These are phyloP conservation scores for Unio pictorum DNA, from an alignment of 2,888 invertebrate species.

Conservation along the genomic window DNA sequence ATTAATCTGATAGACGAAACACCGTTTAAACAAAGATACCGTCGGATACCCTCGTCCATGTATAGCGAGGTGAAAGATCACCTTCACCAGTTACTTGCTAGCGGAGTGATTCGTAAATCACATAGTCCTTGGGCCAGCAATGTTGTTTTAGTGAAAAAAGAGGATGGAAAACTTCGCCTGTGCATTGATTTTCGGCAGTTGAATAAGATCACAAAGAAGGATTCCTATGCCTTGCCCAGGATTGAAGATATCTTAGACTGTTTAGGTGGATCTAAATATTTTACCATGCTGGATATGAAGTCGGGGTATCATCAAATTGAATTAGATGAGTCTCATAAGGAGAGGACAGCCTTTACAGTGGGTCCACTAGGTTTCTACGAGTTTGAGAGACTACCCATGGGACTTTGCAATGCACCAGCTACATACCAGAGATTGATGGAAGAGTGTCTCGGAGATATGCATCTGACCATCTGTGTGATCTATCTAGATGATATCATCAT, in stretches of 20 bases:
- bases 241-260: conserved; percentile 8
- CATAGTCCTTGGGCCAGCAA: conserved; percentile 7
- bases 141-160: conserved; percentile 14
- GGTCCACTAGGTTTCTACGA: conserved; percentile 6
- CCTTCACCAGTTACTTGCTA: not conserved
- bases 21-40: no score
- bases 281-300: conserved; percentile 5
- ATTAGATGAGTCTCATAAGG: conserved; percentile 7
- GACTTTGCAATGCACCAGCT: no score
- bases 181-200: conserved; percentile 8
- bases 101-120: not conserved
- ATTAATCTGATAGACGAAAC: no score
- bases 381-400: no score
- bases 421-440: no score
- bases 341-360: conserved; percentile 7
- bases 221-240: conserved; percentile 3
- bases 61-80: no score
- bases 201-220: conserved; percentile 5
- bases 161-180: conserved; percentile 8
- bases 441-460: no score
- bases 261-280: not conserved
- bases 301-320: conserved; percentile 8
- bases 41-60: no score
- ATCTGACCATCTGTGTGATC: no score
- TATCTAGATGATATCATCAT: no score